Conservation (phyloP, 2,113 vertebrate genomes). For the Chascanopsetta lugubris region DNA sequence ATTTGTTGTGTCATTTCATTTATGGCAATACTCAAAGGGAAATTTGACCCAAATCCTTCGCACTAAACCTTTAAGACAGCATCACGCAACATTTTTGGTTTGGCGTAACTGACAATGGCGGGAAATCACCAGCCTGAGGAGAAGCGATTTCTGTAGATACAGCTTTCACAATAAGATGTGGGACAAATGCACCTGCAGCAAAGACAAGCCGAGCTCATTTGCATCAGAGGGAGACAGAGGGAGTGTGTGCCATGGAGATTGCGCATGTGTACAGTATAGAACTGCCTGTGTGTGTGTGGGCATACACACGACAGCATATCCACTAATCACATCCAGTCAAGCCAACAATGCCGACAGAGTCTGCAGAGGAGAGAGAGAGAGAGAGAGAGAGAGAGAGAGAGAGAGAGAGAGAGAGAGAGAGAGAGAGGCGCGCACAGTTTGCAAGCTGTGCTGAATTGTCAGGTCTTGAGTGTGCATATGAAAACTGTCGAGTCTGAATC, state of each 20-base stretch:
- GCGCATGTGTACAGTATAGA: conserved; percentile 24
- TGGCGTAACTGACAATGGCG: not conserved
- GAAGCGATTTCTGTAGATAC: not conserved
- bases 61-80: not conserved
- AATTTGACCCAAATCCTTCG: too few species aligned
- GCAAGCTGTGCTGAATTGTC: conserved; percentile 60
- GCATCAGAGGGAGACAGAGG: conserved; percentile 26
- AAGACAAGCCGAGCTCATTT: conserved; percentile 26
- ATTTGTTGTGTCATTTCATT: too few species aligned
- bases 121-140: not conserved
- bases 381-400: too few species aligned
- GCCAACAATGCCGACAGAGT: conserved; percentile 45
- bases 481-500: conserved; percentile 55
- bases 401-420: too few species aligned
- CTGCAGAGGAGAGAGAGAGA: conserved; percentile 49
- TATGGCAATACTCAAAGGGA: too few species aligned
- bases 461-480: conserved; percentile 45
- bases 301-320: conserved; percentile 34
- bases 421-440: conserved; percentile 40
- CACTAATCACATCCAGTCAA: conserved; percentile 56
- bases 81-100: not conserved
- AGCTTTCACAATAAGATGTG: not conserved
- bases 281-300: conserved; percentile 25
- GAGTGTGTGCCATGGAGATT: conserved; percentile 15
- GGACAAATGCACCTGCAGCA: conserved; percentile 15